Conservation (phyloP, 1,140 invertebrate genomes). For the Hylyphantes graminicola region DNA sequence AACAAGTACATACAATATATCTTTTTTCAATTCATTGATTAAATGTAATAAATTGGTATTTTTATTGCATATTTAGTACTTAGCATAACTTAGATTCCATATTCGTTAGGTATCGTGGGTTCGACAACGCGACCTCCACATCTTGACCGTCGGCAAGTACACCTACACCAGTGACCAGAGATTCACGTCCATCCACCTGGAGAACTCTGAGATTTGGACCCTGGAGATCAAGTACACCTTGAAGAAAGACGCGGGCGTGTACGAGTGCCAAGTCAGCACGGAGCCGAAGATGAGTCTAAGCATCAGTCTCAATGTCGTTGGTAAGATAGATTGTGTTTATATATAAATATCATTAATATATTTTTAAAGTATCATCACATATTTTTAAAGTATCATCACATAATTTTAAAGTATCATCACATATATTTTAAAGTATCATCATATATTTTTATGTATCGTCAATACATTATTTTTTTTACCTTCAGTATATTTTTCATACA, state of each 20-base stretch:
- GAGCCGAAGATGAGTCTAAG: conserved; percentile 86
- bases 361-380: too few relatives aligned
- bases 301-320: conserved; percentile 85
- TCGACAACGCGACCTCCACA: conserved; percentile 87
- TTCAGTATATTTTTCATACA: too few relatives aligned
- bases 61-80: not conserved
- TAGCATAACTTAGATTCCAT: not conserved
- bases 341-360: not conserved
- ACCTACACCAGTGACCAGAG: conserved; percentile 94
- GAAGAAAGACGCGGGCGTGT: conserved; percentile 85
- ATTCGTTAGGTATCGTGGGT: conserved; percentile 86
- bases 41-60: not conserved
- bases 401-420: too few relatives aligned
- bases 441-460: too few relatives aligned
- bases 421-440: too few relatives aligned
- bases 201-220: conserved; percentile 88
- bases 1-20: not conserved
- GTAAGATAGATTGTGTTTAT: conserved; percentile 72
- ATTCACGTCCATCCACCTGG: conserved; percentile 85
- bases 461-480: too few relatives aligned
- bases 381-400: too few relatives aligned
- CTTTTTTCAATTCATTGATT: not conserved
- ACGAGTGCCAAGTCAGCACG: conserved; percentile 91
- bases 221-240: conserved; percentile 93
- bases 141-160: conserved; percentile 86